Conservation (phyloP, 2,797 vertebrate species). For the Danio albolineatus region DNA sequence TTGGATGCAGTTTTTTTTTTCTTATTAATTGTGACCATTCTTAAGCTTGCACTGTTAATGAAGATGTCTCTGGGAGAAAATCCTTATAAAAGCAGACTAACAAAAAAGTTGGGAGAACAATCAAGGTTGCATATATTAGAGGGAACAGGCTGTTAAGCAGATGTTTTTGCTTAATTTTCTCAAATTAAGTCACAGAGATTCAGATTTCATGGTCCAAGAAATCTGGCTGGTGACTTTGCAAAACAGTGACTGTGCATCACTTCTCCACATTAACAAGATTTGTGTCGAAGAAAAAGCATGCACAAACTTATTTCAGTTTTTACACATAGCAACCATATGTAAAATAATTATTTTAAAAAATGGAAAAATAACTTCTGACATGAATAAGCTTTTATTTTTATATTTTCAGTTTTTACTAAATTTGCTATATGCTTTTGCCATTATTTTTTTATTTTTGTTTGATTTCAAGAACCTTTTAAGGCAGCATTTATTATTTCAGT, state of each 20-base stretch:
- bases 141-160: background rate
- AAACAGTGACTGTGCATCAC: background rate
- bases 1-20: background rate
- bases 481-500: background rate
- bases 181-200: background rate
- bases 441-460: too few relatives aligned
- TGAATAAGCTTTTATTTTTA: background rate
- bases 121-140: background rate
- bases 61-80: background rate
- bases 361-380: too few relatives aligned
- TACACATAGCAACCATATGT: background rate
- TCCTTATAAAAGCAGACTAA: background rate
- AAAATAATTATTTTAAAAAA: too few relatives aligned
- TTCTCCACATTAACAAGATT: background rate
- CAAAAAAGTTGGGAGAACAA: background rate
- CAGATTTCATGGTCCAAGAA: background rate
- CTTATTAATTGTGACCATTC: background rate
- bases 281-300: background rate
- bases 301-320: background rate
- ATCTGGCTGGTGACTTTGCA: background rate
- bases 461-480: background rate
- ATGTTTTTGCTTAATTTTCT: background rate
- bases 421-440: background rate
- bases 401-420: background rate
- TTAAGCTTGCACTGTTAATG: background rate